These are phyloP conservation scores for Drosophila sordidula DNA, from an alignment of 2,888 invertebrate species.

Conservation along the genomic window DNA sequence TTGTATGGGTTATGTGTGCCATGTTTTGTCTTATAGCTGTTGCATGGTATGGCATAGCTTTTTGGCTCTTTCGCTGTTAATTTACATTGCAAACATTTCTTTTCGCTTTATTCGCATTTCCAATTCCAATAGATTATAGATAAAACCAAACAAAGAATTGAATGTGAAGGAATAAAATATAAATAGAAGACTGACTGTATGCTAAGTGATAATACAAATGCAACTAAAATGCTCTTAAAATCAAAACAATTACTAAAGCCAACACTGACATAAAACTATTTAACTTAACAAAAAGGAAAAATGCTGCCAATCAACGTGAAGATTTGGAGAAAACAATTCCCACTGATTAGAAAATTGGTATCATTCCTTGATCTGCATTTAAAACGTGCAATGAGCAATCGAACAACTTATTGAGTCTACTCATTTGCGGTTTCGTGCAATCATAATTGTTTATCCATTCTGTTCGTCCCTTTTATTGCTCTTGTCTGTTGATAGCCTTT, in stretches of 20 bases:
- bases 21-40: conserved; percentile 21
- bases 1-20: conserved; percentile 26
- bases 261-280: background rate
- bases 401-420: background rate
- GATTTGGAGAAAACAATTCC: background rate
- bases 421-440: background rate
- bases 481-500: background rate
- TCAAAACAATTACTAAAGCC: background rate
- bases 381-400: background rate
- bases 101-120: conserved; percentile 49
- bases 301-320: background rate
- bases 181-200: conserved; percentile 6
- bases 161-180: background rate
- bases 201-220: background rate
- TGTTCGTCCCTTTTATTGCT: background rate
- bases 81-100: conserved; percentile 71
- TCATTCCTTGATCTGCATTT: background rate
- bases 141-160: conserved; percentile 29
- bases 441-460: conserved; percentile 3
- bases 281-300: background rate
- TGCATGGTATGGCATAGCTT: conserved; percentile 43
- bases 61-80: conserved; percentile 59
- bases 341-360: background rate
- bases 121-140: conserved; percentile 68
- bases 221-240: background rate